Percentiles rank a stretch among this genome's conserved stretches.
These are phyloP conservation scores for Chaetura pelagica DNA, from an alignment of 2,113 vertebrate species.

Conservation along the genomic window DNA sequence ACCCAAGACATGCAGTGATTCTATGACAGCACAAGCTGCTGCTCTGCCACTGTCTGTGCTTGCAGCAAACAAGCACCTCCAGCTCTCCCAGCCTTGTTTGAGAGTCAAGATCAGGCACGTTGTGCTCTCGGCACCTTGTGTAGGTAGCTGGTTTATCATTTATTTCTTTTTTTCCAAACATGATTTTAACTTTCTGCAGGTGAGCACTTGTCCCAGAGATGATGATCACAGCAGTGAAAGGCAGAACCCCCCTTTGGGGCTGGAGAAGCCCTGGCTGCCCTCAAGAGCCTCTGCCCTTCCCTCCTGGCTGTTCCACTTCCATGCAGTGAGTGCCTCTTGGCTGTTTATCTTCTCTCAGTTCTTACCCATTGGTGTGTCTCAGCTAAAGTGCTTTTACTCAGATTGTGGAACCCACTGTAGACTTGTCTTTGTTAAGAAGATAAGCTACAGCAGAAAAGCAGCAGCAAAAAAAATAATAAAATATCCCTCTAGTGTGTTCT, in stretches of 20 bases:
- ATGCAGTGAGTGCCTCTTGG: conserved; percentile 3
- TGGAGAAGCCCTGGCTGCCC: neutral
- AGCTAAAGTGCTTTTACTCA: conserved; percentile 54
- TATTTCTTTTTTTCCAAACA: neutral
- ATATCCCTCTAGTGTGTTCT: neutral
- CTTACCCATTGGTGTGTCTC: conserved; percentile 5
- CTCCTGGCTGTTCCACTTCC: neutral
- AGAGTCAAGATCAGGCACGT: neutral
- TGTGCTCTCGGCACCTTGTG: neutral
- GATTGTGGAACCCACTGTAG: conserved; percentile 37
- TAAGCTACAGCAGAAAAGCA: conserved; percentile 50
- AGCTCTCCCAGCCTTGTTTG: fast-evolving
- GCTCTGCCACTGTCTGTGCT: neutral
- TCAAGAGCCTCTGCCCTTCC: neutral
- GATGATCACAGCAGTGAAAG: neutral
- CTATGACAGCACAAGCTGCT: neutral
- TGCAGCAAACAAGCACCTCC: neutral
- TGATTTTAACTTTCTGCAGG: neutral
- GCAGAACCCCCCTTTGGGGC: conserved; percentile 3
- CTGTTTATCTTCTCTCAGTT: conserved; percentile 52
- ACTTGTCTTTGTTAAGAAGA: conserved; percentile 56
- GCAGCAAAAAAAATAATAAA: neutral
- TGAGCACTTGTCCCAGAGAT: neutral
- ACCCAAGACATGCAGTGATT: too few species aligned
- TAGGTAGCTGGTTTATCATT: neutral